Conservation (phyloP, 1,140 invertebrate species). For the Ceratosolen solmsi region DNA sequence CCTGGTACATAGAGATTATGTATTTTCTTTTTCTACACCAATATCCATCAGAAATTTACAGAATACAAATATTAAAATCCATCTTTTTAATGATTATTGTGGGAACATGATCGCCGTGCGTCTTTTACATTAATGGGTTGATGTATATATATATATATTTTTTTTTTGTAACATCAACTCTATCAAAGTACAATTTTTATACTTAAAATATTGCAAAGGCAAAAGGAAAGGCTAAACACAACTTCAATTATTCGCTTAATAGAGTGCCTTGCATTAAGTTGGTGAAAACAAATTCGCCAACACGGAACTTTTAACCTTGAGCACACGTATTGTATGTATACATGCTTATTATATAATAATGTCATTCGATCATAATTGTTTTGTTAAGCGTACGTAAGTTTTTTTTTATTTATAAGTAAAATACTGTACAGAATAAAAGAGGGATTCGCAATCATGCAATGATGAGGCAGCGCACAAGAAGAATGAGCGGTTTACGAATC, state of each 20-base stretch:
- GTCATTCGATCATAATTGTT: conserved; percentile 11
- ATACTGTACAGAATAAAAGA: conserved; percentile 36
- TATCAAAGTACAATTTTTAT: conserved; percentile 52
- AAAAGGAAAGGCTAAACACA: not conserved
- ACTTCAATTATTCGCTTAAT: conserved; percentile 21
- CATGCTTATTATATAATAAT: conserved; percentile 17
- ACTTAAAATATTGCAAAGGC: conserved; percentile 39
- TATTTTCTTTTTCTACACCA: not conserved
- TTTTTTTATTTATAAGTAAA: conserved; percentile 39
- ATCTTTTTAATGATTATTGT: no score
- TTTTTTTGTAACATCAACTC: not conserved
- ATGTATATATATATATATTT: not conserved
- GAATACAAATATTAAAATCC: not conserved
- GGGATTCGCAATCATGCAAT: conserved; percentile 6
- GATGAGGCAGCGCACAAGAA: conserved; percentile 34
- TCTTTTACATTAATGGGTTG: not conserved
- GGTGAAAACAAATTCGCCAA: not conserved
- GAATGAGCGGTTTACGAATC: conserved; percentile 3
- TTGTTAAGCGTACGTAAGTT: conserved; percentile 28
- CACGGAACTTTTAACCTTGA: conserved; percentile 5
- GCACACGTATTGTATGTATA: conserved; percentile 19
- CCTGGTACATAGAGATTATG: not conserved
- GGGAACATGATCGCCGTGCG: not conserved
- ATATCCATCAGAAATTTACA: not conserved
- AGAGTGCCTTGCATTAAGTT: conserved; percentile 23